Evolutionary conservation across 2,797 vertebrate genomes (phyloP), one percentile per base, ranked within the genome.

Genomic region (Dallia pectoralis): DNA sequence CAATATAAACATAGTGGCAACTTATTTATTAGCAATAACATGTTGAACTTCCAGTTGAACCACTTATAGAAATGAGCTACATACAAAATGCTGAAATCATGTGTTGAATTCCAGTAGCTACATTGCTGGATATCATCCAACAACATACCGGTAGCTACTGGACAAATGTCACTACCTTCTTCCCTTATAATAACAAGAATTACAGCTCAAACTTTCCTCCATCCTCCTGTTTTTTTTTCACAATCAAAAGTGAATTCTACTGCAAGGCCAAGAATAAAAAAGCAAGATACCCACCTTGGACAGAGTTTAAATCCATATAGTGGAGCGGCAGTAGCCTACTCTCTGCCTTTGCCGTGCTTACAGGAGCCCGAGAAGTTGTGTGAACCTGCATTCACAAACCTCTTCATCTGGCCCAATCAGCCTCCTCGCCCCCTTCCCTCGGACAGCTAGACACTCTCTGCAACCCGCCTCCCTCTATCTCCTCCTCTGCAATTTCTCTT

Each of bases 301-400:
- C 91, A 85, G 77, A 91, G 91, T 91, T 90, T 73, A 91, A 83
- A 83, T 93, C 91, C 91, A 93, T 92, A 74, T 44, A 77, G 73
- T 79, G 70, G 71, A 74, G 79, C 82, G 18, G 56, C 12, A 67
- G 76, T 77, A n/a, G n/a, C n/a, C n/a, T n/a, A 79, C 77, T 81
- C 49, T 51, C 81, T 82, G 14, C 74, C 77, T 84, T 75, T 71
- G 78, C 78, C 74, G 75, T 78, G 76, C 72, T 70, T 56, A 62
- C 74, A 71, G 69, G 76, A 81, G 79, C 85, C 83, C 85, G 87
- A 82, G 91, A 86, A 83, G 75, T 85, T 15, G 78, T 77, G 84
- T 87, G 70, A 81, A 79, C 84, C 9, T 77, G 86, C 87, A 82
- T 87, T 81, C 61, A 77, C 66, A 76, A 73, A 67, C 85, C 84